Base-by-base conservation (phyloP, 1,140 invertebrate species). In the Plodia interpunctella region DNA sequence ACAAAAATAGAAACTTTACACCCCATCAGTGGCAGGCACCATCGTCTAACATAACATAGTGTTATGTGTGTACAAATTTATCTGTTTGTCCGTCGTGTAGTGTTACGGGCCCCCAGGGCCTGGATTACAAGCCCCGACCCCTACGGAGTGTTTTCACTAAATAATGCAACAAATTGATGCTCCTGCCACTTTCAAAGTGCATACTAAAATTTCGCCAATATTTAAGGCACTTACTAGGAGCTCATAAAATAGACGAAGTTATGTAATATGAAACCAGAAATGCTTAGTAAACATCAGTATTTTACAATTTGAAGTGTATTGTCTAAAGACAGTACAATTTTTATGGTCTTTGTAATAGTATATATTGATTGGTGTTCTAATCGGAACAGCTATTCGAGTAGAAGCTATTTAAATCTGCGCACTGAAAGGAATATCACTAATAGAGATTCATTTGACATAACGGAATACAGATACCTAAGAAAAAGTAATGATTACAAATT, bases 1-100 rank as follows among this genome's bases (percentile, higher is more conserved):
- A 15, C 38, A 44, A 44, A 44, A 44, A 44, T 44, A 44, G 38
- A 44, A 44, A 44, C 38, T 44, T 44, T 44, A 44, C 15, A 44
- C 38, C 38, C 38, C 30, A 15, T 44, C 13, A 44, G 38, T 44
- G 38, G 4, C 38, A 17, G 38, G 13, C 38, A 44, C 10, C 38
- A 44, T 44, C 38, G 8, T 44, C 38, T 51, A 25, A 50, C 30
- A 50, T 70, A 72, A 80, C 67, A 61, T 76, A 81, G 51, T 76
- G 78, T 80, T 76, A 79, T 79, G 72, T 68, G 73, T 72, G 72
- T 77, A 87, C 78, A 83, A 83, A 83, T 85, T 76, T 83, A 80
- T 86, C 78, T 82, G 62, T 86, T 78, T 83, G 82, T 88, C 70
- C 63, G 70, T 68, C 61, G 55, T 76, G 71, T 85, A 77, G 70